Evolutionary conservation across 2,797 vertebrate genomes (phyloP).

Genomic region (Eulemur mongoz): DNA sequence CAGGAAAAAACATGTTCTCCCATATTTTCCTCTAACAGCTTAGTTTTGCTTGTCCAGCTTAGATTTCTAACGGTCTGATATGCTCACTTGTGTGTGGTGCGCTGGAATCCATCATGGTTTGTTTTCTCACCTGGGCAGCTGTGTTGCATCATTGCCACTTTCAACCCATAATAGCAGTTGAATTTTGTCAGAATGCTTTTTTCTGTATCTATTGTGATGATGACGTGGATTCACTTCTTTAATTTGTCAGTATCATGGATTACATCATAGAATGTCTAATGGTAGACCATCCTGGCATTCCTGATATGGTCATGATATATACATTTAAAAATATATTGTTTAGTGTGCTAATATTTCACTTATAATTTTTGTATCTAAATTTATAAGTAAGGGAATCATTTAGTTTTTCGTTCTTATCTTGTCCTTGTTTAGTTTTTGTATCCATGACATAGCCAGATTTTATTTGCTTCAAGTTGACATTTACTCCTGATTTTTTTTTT

Average conservation of each 20-base stretch:
- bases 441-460: not conserved
- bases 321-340: not conserved
- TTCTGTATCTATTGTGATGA: not conserved
- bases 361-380: not conserved
- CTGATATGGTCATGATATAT: not conserved
- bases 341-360: not conserved
- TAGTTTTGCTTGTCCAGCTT: not conserved
- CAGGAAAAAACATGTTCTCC: too few species aligned
- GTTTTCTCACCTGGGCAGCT: not conserved
- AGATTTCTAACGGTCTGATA: not conserved
- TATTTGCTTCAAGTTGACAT: not conserved
- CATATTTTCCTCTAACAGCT: not conserved
- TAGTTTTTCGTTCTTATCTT: not conserved
- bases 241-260: not conserved
- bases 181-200: not conserved
- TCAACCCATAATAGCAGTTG: not conserved
- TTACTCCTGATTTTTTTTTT: not conserved
- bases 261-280: too few species aligned
- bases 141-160: too few species aligned
- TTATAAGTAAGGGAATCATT: not conserved
- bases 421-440: not conserved
- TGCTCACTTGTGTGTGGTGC: not conserved
- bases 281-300: not conserved
- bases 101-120: not conserved
- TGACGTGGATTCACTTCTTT: not conserved